These are phyloP conservation scores for Sphyrna mokarran DNA, from an alignment of 2,113 vertebrate genomes.

Conservation along the genomic window DNA sequence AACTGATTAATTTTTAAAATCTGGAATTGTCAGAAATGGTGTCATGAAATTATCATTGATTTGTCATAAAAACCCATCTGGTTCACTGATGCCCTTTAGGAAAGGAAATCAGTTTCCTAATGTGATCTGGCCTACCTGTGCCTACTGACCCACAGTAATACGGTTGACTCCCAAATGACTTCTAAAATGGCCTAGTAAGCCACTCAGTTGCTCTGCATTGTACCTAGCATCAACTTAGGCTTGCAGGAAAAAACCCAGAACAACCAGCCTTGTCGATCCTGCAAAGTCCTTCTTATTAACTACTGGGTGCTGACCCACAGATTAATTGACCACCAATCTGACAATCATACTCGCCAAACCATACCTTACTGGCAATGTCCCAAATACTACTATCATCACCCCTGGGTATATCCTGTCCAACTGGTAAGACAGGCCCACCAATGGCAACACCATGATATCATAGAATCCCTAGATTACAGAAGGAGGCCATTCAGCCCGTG, in stretches of 20 bases:
- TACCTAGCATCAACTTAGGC: neutral
- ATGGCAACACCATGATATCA: neutral
- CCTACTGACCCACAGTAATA: neutral
- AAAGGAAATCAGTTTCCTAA: too few relatives aligned
- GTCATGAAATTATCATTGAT: neutral
- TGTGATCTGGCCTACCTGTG: neutral
- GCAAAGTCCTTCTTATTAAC: neutral
- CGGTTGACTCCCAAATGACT: neutral
- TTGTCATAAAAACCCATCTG: too few relatives aligned
- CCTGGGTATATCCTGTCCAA: neutral
- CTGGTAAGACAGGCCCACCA: neutral
- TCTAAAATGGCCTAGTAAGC: neutral
- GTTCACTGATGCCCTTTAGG: too few relatives aligned
- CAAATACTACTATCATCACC: neutral
- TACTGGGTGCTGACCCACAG: neutral
- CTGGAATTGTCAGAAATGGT: neutral
- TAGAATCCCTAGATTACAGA: too few relatives aligned
- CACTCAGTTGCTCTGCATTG: neutral
- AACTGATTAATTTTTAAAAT: neutral
- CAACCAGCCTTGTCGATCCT: too few relatives aligned
- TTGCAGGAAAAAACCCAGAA: neutral
- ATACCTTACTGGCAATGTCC: neutral
- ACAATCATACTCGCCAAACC: neutral
- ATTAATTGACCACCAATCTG: neutral
- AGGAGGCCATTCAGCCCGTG: too few relatives aligned